Percentiles rank a stretch among this genome's conserved stretches.
Evolutionary conservation across 92 coral and sea anemone species (phyloP).

Genomic region (Pocillopora meandrina): DNA sequence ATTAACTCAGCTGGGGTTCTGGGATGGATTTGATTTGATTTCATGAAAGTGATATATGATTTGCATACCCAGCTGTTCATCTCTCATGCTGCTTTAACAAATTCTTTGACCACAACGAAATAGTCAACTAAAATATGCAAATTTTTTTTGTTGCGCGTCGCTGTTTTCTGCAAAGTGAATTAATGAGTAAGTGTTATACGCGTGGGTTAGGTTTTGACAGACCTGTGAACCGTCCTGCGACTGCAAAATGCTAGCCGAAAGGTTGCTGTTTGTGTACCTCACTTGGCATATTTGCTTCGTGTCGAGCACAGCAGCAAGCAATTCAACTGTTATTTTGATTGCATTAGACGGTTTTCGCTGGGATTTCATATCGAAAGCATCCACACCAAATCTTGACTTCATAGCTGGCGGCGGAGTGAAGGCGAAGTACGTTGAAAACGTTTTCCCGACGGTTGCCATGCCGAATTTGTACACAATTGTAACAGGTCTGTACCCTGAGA

Average conservation of each 20-base stretch:
- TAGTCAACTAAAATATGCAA: constrained; percentile 7
- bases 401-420: constrained; percentile 73
- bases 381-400: constrained; percentile 70
- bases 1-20: no score
- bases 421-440: constrained; percentile 79
- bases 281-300: not conserved
- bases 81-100: constrained; percentile 19
- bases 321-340: constrained; percentile 62
- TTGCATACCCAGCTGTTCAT: constrained; percentile 38
- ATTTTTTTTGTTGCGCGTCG: not conserved
- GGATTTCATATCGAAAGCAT: constrained; percentile 68
- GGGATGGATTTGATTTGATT: not conserved
- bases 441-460: constrained; percentile 73
- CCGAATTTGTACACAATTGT: constrained; percentile 79
- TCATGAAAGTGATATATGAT: constrained; percentile 9
- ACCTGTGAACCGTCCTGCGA: not conserved
- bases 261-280: constrained; percentile 1
- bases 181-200: not conserved
- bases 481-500: constrained; percentile 91
- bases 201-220: no score
- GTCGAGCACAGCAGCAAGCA: not conserved
- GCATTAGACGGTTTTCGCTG: constrained; percentile 85
- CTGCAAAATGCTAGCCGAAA: constrained; percentile 7
- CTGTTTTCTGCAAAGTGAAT: not conserved
- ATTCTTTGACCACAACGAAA: constrained; percentile 7